phyloP scores from a whole-genome alignment of 2,888 invertebrate genomes.

The Lottia gigantea region DNA sequence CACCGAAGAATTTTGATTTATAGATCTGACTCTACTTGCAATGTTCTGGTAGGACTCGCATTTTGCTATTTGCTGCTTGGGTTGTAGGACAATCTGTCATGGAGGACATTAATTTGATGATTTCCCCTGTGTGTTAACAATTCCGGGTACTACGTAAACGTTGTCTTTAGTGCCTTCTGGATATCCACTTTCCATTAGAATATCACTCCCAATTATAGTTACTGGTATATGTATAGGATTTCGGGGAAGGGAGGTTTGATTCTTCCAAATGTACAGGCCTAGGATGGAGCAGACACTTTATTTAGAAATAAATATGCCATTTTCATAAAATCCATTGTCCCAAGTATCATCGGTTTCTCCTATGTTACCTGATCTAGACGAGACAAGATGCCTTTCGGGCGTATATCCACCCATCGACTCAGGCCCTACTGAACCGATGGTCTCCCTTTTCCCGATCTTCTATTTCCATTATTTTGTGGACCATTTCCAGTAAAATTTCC shows the following conservation, averaged over 20 bases:
- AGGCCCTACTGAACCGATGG: constrained; percentile 8
- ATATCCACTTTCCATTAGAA: neutral
- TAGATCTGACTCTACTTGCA: neutral
- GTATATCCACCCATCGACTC: neutral
- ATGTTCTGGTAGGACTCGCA: constrained; percentile 1
- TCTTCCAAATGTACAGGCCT: too few relatives aligned
- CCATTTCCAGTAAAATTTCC: neutral
- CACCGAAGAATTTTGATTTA: neutral
- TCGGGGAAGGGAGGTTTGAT: too few relatives aligned
- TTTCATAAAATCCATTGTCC: constrained; percentile 13
- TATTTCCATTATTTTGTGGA: neutral
- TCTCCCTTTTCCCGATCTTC: constrained; percentile 13
- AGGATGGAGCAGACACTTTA: too few relatives aligned
- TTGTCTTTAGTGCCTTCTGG: neutral
- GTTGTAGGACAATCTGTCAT: neutral
- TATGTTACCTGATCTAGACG: neutral
- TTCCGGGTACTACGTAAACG: neutral
- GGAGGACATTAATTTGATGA: neutral
- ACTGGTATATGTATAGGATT: too few relatives aligned
- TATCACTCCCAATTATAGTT: neutral
- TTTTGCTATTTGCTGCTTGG: constrained; percentile 2
- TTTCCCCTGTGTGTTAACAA: neutral
- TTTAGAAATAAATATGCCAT: too few relatives aligned
- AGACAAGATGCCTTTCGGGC: neutral
- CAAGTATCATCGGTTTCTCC: constrained; percentile 7